These are phyloP conservation scores for Lingula anatina DNA, from an alignment of 2,888 invertebrate genomes.

Conservation along the genomic window DNA sequence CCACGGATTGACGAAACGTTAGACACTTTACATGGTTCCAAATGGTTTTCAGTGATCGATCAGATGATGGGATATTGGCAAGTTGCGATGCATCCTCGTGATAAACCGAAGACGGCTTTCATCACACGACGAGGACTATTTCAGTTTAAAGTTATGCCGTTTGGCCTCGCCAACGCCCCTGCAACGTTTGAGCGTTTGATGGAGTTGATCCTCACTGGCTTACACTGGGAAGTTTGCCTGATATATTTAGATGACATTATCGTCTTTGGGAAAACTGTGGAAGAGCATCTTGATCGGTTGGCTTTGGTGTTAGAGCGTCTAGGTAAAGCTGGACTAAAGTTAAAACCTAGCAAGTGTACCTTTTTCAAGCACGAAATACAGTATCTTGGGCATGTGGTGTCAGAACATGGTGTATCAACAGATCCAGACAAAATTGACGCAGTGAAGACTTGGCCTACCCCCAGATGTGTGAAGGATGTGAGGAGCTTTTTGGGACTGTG, in stretches of 20 bases:
- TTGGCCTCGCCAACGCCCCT: slow-evolving; percentile 37
- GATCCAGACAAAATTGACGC: slow-evolving; percentile 13
- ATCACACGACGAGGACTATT: slow-evolving; percentile 16
- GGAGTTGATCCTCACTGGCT: slow-evolving; percentile 25
- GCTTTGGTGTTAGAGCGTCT: slow-evolving; percentile 12
- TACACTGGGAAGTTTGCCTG: slow-evolving; percentile 27
- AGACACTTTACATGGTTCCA: slow-evolving; percentile 12
- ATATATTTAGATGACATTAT: slow-evolving; percentile 48
- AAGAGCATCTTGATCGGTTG: slow-evolving; percentile 13
- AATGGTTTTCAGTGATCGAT: slow-evolving; percentile 17
- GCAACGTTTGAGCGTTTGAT: slow-evolving; percentile 38
- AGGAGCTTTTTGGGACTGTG: slow-evolving; percentile 14
- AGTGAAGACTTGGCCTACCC: slow-evolving; percentile 11
- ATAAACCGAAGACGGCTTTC: slow-evolving; percentile 21
- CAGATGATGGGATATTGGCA: slow-evolving; percentile 20
- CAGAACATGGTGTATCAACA: slow-evolving; percentile 6
- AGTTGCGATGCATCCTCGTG: slow-evolving; percentile 11
- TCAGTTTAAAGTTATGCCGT: slow-evolving; percentile 28
- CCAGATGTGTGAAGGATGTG: slow-evolving; percentile 10
- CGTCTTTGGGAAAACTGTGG: slow-evolving; percentile 14
- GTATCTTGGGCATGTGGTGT: slow-evolving; percentile 19
- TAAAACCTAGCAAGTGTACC: slow-evolving; percentile 17
- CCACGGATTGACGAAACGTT: slow-evolving; percentile 17
- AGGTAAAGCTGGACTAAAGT: slow-evolving; percentile 11
- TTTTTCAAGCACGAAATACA: slow-evolving; percentile 11